Percentiles rank a stretch among this genome's conserved stretches.
phyloP scores from a whole-genome alignment of 1,140 invertebrate species.

The Atopsyche davidsoni region DNA sequence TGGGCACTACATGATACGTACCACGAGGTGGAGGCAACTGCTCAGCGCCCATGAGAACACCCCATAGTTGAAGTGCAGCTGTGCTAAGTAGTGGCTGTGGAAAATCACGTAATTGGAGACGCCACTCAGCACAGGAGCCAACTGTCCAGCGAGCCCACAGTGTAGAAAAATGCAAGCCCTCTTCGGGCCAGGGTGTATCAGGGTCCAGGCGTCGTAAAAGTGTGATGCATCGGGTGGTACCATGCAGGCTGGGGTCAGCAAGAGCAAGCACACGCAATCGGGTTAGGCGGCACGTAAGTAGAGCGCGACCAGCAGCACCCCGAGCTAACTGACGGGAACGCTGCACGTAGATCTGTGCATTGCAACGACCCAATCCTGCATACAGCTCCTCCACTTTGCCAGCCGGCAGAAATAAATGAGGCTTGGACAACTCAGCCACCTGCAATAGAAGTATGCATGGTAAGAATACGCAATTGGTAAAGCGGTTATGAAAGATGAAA shows the following conservation, averaged over 20 bases:
- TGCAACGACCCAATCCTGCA: slow-evolving; percentile 77
- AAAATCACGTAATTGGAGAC: slow-evolving; percentile 90
- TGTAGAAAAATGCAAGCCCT: slow-evolving; percentile 83
- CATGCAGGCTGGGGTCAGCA: slow-evolving; percentile 81
- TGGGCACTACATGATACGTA: no score
- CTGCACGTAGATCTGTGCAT: slow-evolving; percentile 93
- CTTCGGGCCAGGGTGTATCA: slow-evolving; percentile 85
- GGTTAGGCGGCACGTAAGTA: slow-evolving; percentile 29
- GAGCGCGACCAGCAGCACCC: slow-evolving; percentile 55
- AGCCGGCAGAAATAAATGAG: slow-evolving; percentile 74
- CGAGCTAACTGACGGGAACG: slow-evolving; percentile 51
- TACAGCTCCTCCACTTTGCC: slow-evolving; percentile 88
- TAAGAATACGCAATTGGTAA: no score
- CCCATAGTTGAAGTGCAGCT: slow-evolving; percentile 79
- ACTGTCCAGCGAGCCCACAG: slow-evolving; percentile 87
- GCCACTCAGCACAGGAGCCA: slow-evolving; percentile 76
- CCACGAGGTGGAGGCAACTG: slow-evolving; percentile 72
- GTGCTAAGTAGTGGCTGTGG: slow-evolving; percentile 86
- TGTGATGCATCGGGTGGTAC: slow-evolving; percentile 66
- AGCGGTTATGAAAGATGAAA: no score
- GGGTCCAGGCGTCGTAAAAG: slow-evolving; percentile 76
- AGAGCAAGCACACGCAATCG: slow-evolving; percentile 77
- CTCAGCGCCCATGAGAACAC: slow-evolving; percentile 84
- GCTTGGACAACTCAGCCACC: slow-evolving; percentile 67
- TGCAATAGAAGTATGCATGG: no score